Evolutionary conservation across 2,888 invertebrate genomes (phyloP).

Genomic region (Ischnus inquisitorius): DNA sequence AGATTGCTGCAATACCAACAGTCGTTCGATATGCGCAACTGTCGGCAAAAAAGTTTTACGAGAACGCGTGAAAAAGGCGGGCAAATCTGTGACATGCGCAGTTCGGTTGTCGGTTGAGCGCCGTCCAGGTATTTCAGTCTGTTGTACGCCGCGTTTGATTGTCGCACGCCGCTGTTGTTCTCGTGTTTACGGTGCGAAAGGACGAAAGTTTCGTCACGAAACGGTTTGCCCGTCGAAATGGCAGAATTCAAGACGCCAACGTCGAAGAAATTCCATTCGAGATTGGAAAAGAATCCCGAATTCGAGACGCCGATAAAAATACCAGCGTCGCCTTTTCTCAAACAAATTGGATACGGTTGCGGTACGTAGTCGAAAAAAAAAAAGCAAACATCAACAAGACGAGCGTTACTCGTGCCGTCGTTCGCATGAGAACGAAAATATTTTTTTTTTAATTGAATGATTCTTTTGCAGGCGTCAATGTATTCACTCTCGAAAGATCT

Average conservation of each 20-base stretch:
- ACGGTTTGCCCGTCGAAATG: constrained; percentile 71
- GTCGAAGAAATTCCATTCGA: constrained; percentile 71
- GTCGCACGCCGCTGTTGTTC: not conserved
- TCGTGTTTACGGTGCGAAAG: not conserved
- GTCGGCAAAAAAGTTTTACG: not conserved
- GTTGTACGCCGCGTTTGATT: not conserved
- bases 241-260: constrained; percentile 81
- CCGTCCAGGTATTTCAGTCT: not conserved
- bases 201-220: too few species aligned
- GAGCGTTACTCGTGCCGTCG: not conserved
- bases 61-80: not conserved
- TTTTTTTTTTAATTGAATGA: not conserved
- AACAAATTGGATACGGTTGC: constrained; percentile 92
- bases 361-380: constrained; percentile 85
- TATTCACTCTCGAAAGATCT: constrained; percentile 91
- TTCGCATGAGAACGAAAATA: not conserved
- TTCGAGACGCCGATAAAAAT: constrained; percentile 85
- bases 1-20: constrained; percentile 2
- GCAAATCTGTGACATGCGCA: constrained; percentile 10
- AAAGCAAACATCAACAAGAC: constrained; percentile 12
- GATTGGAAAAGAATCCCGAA: constrained; percentile 75
- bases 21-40: not conserved
- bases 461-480: constrained; percentile 89
- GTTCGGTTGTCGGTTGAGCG: not conserved
- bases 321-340: constrained; percentile 91